phyloP scores from a whole-genome alignment of 2,113 vertebrate species.

The Typhlomys cinereus region DNA sequence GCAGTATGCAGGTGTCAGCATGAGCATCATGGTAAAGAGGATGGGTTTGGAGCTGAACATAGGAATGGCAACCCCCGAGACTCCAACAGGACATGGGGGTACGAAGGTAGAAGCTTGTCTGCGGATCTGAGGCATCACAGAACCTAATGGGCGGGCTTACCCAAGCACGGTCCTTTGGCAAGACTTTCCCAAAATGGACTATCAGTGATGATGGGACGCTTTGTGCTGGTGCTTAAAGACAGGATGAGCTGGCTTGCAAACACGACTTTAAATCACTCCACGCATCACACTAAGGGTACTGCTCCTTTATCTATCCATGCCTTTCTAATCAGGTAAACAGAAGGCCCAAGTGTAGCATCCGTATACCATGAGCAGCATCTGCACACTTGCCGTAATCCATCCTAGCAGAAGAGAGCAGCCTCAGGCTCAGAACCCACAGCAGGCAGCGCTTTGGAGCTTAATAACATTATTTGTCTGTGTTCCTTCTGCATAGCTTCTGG shows the following conservation, averaged over 20 bases:
- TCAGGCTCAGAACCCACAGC: not conserved
- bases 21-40: not conserved
- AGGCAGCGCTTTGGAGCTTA: not conserved
- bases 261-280: not conserved
- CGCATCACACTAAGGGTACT: not conserved
- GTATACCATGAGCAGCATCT: rapidly evolving
- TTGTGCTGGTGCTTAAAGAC: not conserved
- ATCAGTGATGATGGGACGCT: not conserved
- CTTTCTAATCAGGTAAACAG: not conserved
- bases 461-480: not conserved
- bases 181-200: not conserved
- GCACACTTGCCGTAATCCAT: not conserved
- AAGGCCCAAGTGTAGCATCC: not conserved
- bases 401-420: not conserved
- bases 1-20: no score
- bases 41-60: no score
- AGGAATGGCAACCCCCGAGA: no score
- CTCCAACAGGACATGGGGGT: no score
- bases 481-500: not conserved
- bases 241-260: not conserved
- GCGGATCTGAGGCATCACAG: no score
- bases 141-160: not conserved
- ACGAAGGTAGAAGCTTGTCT: not conserved
- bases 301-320: not conserved
- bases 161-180: not conserved